Percentiles rank a stretch among this genome's conserved stretches.
These are phyloP conservation scores for Drosophila neonasuta DNA, from an alignment of 2,888 invertebrate species.

Conservation along the genomic window DNA sequence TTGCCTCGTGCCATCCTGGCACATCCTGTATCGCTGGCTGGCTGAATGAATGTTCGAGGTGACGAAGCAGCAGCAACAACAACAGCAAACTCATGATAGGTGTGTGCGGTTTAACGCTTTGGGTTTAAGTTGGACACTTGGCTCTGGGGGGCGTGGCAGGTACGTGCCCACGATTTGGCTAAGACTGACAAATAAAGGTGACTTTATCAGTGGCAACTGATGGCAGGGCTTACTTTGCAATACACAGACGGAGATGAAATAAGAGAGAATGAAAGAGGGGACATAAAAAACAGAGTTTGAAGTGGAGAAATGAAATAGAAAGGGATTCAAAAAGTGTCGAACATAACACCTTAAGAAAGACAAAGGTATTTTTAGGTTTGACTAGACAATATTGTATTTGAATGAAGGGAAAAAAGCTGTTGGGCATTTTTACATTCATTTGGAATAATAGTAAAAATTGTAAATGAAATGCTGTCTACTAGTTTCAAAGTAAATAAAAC, in stretches of 20 bases:
- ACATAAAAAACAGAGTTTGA: not conserved
- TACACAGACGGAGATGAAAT: not conserved
- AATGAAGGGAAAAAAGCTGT: not conserved
- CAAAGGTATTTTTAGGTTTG: not conserved
- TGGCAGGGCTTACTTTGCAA: slow-evolving; percentile 53
- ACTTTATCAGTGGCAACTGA: slow-evolving; percentile 69
- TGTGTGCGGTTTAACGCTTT: slow-evolving; percentile 77
- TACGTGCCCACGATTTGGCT: slow-evolving; percentile 60
- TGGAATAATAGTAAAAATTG: too few species aligned
- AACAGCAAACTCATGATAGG: slow-evolving; percentile 60
- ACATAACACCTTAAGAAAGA: slow-evolving; percentile 3
- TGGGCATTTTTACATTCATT: too few species aligned
- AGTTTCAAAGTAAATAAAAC: too few species aligned
- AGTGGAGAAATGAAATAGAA: not conserved
- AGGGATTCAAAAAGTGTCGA: not conserved
- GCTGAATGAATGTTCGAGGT: slow-evolving; percentile 46
- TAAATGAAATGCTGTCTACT: too few species aligned
- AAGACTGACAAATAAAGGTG: slow-evolving; percentile 76
- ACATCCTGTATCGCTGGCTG: slow-evolving; percentile 17
- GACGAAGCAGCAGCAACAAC: slow-evolving; percentile 40
- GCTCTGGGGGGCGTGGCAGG: slow-evolving; percentile 36
- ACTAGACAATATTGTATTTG: not conserved
- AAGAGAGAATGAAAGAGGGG: not conserved
- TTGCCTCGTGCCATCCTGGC: slow-evolving; percentile 36
- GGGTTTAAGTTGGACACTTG: slow-evolving; percentile 41